These are phyloP conservation scores for Oncorhynchus tshawytscha DNA, from an alignment of 2,113 vertebrate genomes.

Conservation along the genomic window DNA sequence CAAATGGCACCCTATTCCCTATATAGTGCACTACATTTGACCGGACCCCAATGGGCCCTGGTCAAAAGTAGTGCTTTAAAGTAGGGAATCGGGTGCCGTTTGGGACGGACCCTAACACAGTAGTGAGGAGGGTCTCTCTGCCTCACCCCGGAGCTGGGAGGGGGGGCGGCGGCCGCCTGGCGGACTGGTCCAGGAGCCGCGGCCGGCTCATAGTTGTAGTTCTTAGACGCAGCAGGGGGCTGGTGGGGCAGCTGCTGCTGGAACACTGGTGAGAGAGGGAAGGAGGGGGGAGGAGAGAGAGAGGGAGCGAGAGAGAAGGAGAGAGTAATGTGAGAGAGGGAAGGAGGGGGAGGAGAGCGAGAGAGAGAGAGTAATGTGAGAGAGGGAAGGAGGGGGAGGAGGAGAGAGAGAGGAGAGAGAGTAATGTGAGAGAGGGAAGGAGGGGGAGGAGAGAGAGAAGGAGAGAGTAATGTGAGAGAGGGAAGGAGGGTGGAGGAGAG, in stretches of 20 bases:
- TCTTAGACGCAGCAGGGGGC: constrained; percentile 62
- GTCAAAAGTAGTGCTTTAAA: not conserved
- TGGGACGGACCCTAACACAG: not conserved
- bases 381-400: not conserved
- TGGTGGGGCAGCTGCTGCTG: constrained; percentile 52
- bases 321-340: too few relatives aligned
- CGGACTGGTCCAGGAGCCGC: constrained; percentile 58
- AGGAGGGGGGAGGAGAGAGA: not conserved
- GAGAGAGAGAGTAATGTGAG: too few relatives aligned
- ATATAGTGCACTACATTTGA: too few relatives aligned
- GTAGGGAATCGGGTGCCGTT: too few relatives aligned
- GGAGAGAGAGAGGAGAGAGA: not conserved
- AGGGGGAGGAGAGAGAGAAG: not conserved
- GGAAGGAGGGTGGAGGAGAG: too few relatives aligned
- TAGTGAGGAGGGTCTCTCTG: not conserved
- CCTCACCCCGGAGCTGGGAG: constrained; percentile 68
- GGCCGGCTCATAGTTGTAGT: constrained; percentile 65
- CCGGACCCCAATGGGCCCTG: too few relatives aligned
- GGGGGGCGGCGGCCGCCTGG: constrained; percentile 61
- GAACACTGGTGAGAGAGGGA: constrained; percentile 11
- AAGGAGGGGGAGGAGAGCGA: too few relatives aligned
- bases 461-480: too few relatives aligned
- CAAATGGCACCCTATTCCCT: constrained; percentile 7
- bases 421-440: too few relatives aligned
- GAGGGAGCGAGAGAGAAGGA: not conserved